Evolutionary conservation across 2,113 vertebrate species (phyloP).

Genomic region (Micromys minutus): DNA sequence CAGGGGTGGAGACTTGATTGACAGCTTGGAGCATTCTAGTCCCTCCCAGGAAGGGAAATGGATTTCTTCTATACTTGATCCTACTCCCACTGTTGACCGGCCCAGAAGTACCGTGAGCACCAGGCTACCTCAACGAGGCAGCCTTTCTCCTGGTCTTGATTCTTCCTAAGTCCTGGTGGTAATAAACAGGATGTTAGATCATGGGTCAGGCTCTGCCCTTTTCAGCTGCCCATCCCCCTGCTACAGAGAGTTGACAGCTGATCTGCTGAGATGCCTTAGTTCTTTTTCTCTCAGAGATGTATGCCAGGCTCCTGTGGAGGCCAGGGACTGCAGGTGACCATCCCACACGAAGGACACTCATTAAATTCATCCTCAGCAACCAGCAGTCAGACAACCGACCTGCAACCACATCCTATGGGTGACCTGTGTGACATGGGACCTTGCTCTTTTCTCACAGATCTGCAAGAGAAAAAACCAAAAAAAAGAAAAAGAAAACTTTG

Average conservation of each 20-base stretch:
- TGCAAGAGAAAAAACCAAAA: background rate
- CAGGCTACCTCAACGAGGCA: no score
- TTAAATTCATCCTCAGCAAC: background rate
- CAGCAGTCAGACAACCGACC: background rate
- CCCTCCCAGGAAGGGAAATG: background rate
- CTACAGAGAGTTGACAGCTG: no score
- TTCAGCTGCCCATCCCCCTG: no score
- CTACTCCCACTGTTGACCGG: background rate
- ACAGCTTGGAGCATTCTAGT: background rate
- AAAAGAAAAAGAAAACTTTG: no score
- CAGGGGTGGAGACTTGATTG: background rate
- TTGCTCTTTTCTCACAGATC: background rate
- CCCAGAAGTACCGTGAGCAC: background rate
- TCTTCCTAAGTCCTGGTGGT: background rate
- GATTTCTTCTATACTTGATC: background rate
- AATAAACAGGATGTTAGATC: background rate
- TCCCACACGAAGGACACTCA: background rate
- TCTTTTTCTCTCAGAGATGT: background rate
- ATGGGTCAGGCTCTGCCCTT: background rate
- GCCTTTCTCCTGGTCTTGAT: background rate
- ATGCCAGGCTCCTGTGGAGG: no score
- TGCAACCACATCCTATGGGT: background rate
- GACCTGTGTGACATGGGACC: background rate
- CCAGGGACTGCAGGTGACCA: background rate
- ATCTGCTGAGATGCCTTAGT: background rate